A percentile compares a stretch with the other conserved stretches of the same genome.
Conservation (phyloP, 2,113 vertebrate genomes). For the Climacteris rufus region DNA sequence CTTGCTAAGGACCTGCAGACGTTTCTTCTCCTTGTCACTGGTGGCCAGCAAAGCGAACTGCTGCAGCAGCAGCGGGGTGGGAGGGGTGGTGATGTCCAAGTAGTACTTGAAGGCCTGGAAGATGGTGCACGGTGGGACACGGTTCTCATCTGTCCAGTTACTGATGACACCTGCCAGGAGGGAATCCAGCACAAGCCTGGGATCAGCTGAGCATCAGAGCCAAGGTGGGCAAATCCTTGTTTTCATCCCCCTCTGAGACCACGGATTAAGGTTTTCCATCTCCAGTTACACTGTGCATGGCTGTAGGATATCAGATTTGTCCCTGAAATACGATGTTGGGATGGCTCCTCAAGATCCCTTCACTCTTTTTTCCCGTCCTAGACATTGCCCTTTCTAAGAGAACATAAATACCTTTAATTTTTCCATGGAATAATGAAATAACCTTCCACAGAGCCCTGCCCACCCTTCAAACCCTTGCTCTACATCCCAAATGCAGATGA, state of each 20-base stretch:
- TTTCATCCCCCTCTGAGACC: neutral
- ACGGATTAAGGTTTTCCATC: neutral
- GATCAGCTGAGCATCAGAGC: neutral
- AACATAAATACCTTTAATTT: neutral
- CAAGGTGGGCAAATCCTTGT: neutral
- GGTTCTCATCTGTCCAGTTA: slow-evolving; percentile 90
- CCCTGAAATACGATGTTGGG: neutral
- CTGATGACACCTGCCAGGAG: slow-evolving; percentile 87
- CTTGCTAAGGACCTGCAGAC: slow-evolving; percentile 92
- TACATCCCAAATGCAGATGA: neutral
- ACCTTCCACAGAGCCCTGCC: neutral
- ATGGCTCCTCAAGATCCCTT: neutral
- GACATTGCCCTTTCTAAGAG: neutral
- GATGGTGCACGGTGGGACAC: slow-evolving; percentile 93
- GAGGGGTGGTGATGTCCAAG: slow-evolving; percentile 95
- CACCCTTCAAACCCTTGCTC: neutral
- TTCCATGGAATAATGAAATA: neutral
- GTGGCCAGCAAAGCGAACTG: slow-evolving; percentile 92
- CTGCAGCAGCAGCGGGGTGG: slow-evolving; percentile 89
- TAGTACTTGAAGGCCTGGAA: slow-evolving; percentile 95
- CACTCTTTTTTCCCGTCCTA: neutral
- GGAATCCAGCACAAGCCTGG: neutral
- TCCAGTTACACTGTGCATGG: neutral
- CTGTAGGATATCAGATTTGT: neutral
- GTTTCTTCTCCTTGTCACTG: slow-evolving; percentile 87